Conservation (phyloP, 2,797 vertebrate species). For the Sebastes glaucus region DNA sequence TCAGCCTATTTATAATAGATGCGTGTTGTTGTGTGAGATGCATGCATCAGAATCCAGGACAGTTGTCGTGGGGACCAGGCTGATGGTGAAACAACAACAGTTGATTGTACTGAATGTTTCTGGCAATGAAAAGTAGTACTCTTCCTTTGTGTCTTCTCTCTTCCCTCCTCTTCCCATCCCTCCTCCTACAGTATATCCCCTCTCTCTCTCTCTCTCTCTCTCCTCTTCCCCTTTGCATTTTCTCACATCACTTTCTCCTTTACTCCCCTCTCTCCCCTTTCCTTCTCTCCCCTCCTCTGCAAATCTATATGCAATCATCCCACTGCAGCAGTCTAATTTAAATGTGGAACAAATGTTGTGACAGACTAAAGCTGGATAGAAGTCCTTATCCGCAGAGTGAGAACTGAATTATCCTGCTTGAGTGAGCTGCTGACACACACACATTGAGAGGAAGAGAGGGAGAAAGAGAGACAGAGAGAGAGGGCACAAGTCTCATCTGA, state of each 20-base stretch:
- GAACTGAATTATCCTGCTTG: slow-evolving; percentile 78
- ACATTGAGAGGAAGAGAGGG: slow-evolving; percentile 34
- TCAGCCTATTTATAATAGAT: slow-evolving; percentile 70
- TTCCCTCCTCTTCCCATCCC: slow-evolving; percentile 15
- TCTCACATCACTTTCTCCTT: slow-evolving; percentile 22
- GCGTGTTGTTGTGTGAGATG: slow-evolving; percentile 60
- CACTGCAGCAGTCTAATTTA: slow-evolving; percentile 75
- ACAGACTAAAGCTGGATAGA: slow-evolving; percentile 78
- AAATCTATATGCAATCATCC: slow-evolving; percentile 75
- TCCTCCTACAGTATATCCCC: neutral
- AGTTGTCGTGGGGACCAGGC: slow-evolving; percentile 76
- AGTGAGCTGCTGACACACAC: slow-evolving; percentile 74
- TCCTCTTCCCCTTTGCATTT: neutral
- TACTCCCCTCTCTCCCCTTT: neutral
- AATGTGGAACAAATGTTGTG: slow-evolving; percentile 80
- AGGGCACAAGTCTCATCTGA: slow-evolving; percentile 52
- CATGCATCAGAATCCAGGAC: slow-evolving; percentile 73
- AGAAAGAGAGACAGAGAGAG: slow-evolving; percentile 22
- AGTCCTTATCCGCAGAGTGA: slow-evolving; percentile 74
- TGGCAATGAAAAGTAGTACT: slow-evolving; percentile 74
- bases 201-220: neutral
- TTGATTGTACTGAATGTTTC: slow-evolving; percentile 72
- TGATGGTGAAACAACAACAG: slow-evolving; percentile 75
- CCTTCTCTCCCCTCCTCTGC: slow-evolving; percentile 19
- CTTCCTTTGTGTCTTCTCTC: slow-evolving; percentile 69